Evolutionary conservation across 2,888 invertebrate species (phyloP).

Genomic region (Rhagium mordax): DNA sequence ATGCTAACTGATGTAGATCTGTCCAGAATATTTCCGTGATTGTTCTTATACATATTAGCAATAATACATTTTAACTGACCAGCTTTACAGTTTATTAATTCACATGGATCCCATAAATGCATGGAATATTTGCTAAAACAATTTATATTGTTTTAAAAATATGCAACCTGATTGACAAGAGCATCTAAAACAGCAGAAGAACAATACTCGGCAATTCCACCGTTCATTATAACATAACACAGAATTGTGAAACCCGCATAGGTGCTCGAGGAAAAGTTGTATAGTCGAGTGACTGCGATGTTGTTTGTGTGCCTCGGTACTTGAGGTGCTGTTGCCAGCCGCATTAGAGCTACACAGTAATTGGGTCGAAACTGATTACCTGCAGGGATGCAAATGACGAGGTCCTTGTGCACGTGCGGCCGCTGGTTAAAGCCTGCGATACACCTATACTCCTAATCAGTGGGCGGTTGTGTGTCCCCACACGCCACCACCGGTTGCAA

Average conservation of each 20-base stretch:
- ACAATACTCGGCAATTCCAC: neutral
- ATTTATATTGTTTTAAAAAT: neutral
- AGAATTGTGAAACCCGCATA: slow-evolving; percentile 29
- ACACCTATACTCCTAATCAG: slow-evolving; percentile 35
- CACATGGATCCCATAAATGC: too few relatives aligned
- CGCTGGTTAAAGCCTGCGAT: slow-evolving; percentile 29
- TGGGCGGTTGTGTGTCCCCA: slow-evolving; percentile 16
- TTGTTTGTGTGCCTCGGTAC: slow-evolving; percentile 5
- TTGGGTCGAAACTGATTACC: slow-evolving; percentile 53
- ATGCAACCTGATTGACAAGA: neutral
- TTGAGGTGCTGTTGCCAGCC: slow-evolving; percentile 31
- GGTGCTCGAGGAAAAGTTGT: slow-evolving; percentile 29
- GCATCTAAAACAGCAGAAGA: neutral
- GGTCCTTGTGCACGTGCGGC: slow-evolving; percentile 45
- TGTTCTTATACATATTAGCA: too few relatives aligned
- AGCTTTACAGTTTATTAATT: too few relatives aligned
- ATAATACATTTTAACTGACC: too few relatives aligned
- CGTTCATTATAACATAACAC: slow-evolving; percentile 33
- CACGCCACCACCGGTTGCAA: slow-evolving; percentile 30
- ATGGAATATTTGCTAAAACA: neutral
- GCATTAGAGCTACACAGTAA: slow-evolving; percentile 34
- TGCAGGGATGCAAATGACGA: slow-evolving; percentile 48
- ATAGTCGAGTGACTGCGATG: slow-evolving; percentile 24
- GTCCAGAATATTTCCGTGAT: too few relatives aligned
- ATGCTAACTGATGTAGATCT: too few relatives aligned